Conservation (phyloP, 2,797 vertebrate genomes). For the Prunella strophiata region DNA sequence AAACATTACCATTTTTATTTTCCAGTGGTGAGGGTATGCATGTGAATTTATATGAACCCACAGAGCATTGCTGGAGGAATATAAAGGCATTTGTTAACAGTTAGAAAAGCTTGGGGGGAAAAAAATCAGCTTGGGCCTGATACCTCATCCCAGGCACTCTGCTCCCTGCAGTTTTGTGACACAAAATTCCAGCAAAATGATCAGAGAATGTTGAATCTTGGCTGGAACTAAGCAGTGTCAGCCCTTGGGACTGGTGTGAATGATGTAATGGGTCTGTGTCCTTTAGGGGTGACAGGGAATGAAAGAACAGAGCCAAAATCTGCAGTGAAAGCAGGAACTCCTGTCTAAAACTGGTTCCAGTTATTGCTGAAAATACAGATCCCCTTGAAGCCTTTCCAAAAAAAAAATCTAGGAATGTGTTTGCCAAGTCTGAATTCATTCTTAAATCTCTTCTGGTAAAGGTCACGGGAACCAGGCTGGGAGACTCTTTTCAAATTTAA, state of each 20-base stretch:
- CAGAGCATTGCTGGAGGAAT: not conserved
- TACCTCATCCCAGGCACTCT: not conserved
- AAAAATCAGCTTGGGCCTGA: not conserved
- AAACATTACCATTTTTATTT: constrained; percentile 39
- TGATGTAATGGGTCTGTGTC: not conserved
- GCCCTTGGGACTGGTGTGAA: not conserved
- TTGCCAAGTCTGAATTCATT: constrained; percentile 11
- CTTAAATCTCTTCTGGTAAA: not conserved
- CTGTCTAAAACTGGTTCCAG: not conserved
- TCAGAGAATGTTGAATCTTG: not conserved
- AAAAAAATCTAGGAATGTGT: not conserved
- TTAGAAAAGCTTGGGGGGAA: not conserved
- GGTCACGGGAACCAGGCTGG: not conserved
- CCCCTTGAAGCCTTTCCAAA: not conserved
- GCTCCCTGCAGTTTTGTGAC: not conserved
- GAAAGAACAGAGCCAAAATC: not conserved
- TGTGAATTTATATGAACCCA: not conserved
- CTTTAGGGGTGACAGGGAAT: not conserved
- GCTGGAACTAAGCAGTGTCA: not conserved
- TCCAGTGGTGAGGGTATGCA: not conserved
- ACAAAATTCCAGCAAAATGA: not conserved
- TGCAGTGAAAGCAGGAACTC: not conserved
- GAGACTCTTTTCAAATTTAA: not conserved
- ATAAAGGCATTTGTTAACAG: not conserved
- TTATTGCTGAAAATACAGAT: not conserved